Conservation (phyloP, 2,888 invertebrate species). For the Leptura quadrifasciata region DNA sequence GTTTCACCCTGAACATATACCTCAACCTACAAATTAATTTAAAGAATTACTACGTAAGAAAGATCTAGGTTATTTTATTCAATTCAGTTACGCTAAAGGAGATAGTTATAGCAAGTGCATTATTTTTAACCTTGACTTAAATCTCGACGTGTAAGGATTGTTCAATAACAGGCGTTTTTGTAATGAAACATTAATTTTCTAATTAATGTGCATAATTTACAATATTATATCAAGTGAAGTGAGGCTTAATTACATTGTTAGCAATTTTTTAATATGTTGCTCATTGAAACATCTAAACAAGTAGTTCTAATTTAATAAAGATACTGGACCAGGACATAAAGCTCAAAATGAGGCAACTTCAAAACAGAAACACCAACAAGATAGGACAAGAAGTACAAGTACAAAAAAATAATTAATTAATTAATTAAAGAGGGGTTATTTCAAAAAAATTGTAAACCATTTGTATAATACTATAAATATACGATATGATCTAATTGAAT, state of each 20-base stretch:
- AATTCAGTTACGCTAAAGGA: conserved; percentile 17
- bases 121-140: conserved; percentile 37
- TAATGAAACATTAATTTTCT: conserved; percentile 24
- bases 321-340: too few relatives aligned
- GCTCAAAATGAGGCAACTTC: too few relatives aligned
- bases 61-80: conserved; percentile 12
- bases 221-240: conserved; percentile 6
- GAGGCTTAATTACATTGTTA: neutral
- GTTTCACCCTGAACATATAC: neutral
- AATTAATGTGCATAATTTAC: conserved; percentile 28
- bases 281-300: too few relatives aligned
- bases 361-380: too few relatives aligned
- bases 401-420: too few relatives aligned
- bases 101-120: conserved; percentile 24
- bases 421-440: too few relatives aligned
- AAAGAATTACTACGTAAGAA: neutral
- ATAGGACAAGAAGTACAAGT: too few relatives aligned
- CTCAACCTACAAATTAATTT: neutral
- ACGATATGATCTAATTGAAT: too few relatives aligned
- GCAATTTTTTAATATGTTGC: neutral
- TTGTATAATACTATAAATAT: too few relatives aligned
- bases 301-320: too few relatives aligned
- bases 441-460: too few relatives aligned
- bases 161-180: conserved; percentile 28
- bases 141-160: conserved; percentile 6